Percentiles rank a stretch among this genome's conserved stretches.
Evolutionary conservation across 2,888 invertebrate genomes (phyloP).

Genomic region (Drosophila seclusa): DNA sequence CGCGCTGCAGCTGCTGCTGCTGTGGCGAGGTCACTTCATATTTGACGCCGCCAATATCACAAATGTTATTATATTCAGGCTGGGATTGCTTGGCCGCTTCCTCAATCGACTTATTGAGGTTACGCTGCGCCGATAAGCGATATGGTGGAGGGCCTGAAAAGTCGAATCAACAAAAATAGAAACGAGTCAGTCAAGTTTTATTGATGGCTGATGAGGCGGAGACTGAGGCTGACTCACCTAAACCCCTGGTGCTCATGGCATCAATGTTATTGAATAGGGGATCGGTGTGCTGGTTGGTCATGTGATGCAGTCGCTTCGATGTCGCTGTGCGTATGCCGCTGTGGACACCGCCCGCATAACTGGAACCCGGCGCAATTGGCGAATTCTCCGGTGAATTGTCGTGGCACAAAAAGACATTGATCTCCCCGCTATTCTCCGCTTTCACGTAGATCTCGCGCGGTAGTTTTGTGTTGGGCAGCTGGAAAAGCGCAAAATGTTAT

Average conservation of each 20-base stretch:
- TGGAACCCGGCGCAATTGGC: constrained; percentile 79
- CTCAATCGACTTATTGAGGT: constrained; percentile 85
- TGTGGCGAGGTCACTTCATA: constrained; percentile 65
- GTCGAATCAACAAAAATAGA: not conserved
- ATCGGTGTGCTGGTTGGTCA: constrained; percentile 84
- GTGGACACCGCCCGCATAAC: constrained; percentile 40
- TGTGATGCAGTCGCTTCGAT: constrained; percentile 71
- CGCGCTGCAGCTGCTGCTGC: constrained; percentile 28
- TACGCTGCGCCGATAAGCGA: constrained; percentile 84
- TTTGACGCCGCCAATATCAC: constrained; percentile 72
- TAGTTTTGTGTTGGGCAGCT: constrained; percentile 89
- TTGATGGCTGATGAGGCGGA: not conserved
- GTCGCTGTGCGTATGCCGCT: constrained; percentile 65
- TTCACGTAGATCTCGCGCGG: constrained; percentile 94
- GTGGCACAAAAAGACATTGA: constrained; percentile 97
- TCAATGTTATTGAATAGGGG: constrained; percentile 88
- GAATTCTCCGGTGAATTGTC: constrained; percentile 87
- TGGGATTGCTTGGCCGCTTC: constrained; percentile 81
- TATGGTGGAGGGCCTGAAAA: constrained; percentile 68
- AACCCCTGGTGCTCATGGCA: constrained; percentile 85
- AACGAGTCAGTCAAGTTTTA: not conserved
- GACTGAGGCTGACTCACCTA: constrained; percentile 76
- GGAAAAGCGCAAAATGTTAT: constrained; percentile 47
- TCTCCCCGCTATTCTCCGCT: constrained; percentile 94
- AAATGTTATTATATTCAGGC: constrained; percentile 76